Percentiles rank a stretch among this genome's conserved stretches.
These are phyloP conservation scores for Sesia bembeciformis DNA, from an alignment of 2,888 invertebrate species.

Conservation along the genomic window DNA sequence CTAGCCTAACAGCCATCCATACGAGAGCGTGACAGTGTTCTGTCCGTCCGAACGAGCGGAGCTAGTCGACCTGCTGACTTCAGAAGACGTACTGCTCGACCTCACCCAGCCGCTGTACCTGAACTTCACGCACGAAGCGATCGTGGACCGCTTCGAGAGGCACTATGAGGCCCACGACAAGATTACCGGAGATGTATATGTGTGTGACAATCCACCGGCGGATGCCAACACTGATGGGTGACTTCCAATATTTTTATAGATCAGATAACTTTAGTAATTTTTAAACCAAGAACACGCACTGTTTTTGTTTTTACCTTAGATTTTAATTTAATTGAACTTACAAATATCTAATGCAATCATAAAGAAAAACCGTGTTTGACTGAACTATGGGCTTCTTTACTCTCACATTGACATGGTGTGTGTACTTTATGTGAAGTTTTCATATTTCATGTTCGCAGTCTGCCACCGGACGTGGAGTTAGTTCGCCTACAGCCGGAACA, in stretches of 20 bases:
- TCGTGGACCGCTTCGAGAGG: conserved; percentile 82
- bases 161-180: conserved; percentile 82
- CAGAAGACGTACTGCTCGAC: conserved; percentile 85
- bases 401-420: no score
- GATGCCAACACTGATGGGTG: conserved; percentile 75
- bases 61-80: conserved; percentile 79
- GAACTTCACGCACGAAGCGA: conserved; percentile 88
- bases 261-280: no score
- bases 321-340: neutral
- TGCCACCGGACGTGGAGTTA: conserved; percentile 83
- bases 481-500: conserved; percentile 84
- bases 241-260: conserved; percentile 18
- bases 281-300: no score
- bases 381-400: no score
- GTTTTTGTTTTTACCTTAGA: no score
- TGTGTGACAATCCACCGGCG: conserved; percentile 78
- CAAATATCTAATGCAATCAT: neutral
- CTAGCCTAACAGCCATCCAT: conserved; percentile 85
- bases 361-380: no score
- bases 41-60: conserved; percentile 86
- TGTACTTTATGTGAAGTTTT: neutral
- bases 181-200: conserved; percentile 87
- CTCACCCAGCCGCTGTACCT: conserved; percentile 88
- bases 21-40: conserved; percentile 90
- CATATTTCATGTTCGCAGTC: conserved; percentile 25